phyloP scores from a whole-genome alignment of 23 tunicate species.

The Diplosoma virens region DNA sequence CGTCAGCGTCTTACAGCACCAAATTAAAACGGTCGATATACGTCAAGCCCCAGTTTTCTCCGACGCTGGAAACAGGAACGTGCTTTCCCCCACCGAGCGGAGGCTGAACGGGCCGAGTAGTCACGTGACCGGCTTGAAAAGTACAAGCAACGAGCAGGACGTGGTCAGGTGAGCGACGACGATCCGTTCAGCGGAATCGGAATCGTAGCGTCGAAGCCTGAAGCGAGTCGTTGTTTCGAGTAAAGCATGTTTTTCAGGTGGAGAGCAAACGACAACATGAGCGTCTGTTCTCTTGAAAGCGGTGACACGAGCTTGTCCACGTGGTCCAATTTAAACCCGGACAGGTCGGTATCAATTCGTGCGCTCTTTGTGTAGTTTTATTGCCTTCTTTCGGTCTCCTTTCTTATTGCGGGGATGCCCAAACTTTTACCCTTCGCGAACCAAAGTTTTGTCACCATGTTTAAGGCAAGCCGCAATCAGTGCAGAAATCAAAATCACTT shows the following conservation, averaged over 20 bases:
- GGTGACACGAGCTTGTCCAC: too few relatives aligned
- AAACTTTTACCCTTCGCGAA: too few relatives aligned
- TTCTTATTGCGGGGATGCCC: too few relatives aligned
- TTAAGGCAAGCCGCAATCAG: too few relatives aligned
- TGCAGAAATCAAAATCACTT: too few relatives aligned
- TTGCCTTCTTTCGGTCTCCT: too few relatives aligned
- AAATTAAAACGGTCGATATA: slow-evolving; percentile 7
- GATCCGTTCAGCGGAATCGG: neutral
- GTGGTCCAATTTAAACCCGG: neutral
- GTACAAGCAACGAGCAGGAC: neutral
- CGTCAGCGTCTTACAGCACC: slow-evolving; percentile 23
- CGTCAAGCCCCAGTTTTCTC: neutral
- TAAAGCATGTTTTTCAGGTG: neutral
- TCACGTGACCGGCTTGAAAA: neutral
- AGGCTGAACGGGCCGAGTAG: slow-evolving; percentile 1
- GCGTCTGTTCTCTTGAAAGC: slow-evolving; percentile 75
- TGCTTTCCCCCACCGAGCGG: slow-evolving; percentile 21
- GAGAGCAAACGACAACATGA: slow-evolving; percentile 24
- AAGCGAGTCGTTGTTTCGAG: neutral
- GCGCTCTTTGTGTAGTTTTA: too few relatives aligned
- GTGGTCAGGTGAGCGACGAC: neutral
- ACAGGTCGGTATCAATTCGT: too few relatives aligned
- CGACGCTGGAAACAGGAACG: neutral
- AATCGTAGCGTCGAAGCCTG: neutral
- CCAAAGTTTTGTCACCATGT: too few relatives aligned